A percentile compares a stretch with the other conserved stretches of the same genome.
phyloP scores from a whole-genome alignment of 2,888 invertebrate species.

The Cartodere bifasciata region DNA sequence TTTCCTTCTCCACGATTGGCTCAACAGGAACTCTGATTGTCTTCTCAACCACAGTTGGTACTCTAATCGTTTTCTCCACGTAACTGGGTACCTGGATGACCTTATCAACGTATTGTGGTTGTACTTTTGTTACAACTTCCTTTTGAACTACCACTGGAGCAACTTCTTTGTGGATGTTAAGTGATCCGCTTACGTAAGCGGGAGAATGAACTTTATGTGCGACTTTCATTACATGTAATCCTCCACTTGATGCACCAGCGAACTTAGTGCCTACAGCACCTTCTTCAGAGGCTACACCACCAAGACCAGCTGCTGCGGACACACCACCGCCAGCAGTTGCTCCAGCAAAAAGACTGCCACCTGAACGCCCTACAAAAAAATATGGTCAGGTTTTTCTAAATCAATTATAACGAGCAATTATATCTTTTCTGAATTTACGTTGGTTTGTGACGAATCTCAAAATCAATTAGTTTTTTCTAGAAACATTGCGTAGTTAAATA shows the following conservation, averaged over 20 bases:
- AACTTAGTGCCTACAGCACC: conserved; percentile 2
- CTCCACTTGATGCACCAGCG: too few relatives aligned
- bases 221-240: too few relatives aligned
- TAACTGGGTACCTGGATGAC: conserved; percentile 30
- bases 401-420: too few relatives aligned
- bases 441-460: too few relatives aligned
- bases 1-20: conserved; percentile 28
- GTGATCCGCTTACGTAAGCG: conserved; percentile 5
- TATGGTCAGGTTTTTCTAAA: too few relatives aligned
- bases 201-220: conserved; percentile 7
- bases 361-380: background rate
- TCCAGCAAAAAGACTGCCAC: conserved; percentile 9
- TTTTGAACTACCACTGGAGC: conserved; percentile 7
- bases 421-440: too few relatives aligned
- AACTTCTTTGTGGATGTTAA: conserved; percentile 2
- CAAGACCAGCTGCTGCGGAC: conserved; percentile 10
- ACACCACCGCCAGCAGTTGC: conserved; percentile 11
- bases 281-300: conserved; percentile 3
- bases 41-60: conserved; percentile 30
- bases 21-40: conserved; percentile 27
- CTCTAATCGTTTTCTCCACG: conserved; percentile 30
- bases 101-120: conserved; percentile 31
- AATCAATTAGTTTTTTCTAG: too few relatives aligned
- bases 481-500: too few relatives aligned
- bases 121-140: conserved; percentile 4